Percentiles rank a stretch among this genome's conserved stretches.
These are phyloP conservation scores for Sitophilus oryzae DNA, from an alignment of 1,140 invertebrate genomes.

Conservation along the genomic window DNA sequence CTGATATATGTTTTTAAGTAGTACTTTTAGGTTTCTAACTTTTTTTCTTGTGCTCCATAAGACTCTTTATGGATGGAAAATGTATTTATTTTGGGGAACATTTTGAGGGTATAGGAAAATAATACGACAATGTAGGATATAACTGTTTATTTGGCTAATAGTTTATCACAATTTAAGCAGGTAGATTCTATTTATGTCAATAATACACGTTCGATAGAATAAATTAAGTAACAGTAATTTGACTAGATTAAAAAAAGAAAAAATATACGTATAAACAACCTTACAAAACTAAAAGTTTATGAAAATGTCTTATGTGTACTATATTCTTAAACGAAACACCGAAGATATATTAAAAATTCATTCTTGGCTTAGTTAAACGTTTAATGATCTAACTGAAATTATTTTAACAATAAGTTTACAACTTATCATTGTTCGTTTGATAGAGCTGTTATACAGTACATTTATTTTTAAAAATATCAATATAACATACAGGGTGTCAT, in stretches of 20 bases:
- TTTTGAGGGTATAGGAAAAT: not conserved
- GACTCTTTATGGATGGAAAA: no score
- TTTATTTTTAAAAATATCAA: no score
- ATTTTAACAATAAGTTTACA: not conserved
- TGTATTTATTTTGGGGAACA: no score
- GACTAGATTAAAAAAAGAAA: slow-evolving; percentile 3
- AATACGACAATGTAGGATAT: not conserved
- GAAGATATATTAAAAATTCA: not conserved
- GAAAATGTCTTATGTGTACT: not conserved
- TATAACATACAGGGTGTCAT: no score
- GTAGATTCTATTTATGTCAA: slow-evolving; percentile 11
- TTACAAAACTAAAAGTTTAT: slow-evolving; percentile 7
- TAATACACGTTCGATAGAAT: slow-evolving; percentile 6
- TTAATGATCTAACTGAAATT: not conserved
- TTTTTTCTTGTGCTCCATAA: no score
- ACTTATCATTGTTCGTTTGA: no score
- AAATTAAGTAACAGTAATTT: slow-evolving; percentile 8
- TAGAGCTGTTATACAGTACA: no score
- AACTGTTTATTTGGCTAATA: slow-evolving; percentile 12
- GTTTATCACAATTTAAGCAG: slow-evolving; percentile 14
- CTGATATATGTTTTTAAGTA: no score
- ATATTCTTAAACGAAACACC: not conserved
- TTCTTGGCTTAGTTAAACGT: not conserved
- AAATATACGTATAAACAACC: slow-evolving; percentile 5
- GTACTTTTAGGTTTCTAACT: no score